A percentile compares a stretch with the other conserved stretches of the same genome.
Conservation (phyloP, 2,888 invertebrate genomes). For the Drosophila kokeensis region DNA sequence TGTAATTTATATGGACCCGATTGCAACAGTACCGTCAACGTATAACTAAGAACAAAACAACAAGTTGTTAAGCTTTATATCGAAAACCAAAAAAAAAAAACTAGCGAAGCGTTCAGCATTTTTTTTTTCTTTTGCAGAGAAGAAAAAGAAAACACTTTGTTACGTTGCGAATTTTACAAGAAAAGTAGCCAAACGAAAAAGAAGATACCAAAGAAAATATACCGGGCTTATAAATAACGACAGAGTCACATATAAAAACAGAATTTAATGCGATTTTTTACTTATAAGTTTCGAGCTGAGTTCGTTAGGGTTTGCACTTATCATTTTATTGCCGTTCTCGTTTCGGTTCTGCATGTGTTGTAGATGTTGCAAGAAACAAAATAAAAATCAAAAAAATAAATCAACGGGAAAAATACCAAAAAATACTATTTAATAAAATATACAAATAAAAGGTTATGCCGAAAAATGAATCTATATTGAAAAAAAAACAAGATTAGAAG, state of each 20-base stretch:
- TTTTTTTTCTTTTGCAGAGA: conserved; percentile 1
- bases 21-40: conserved; percentile 38
- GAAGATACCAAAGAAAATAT: conserved; percentile 14
- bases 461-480: conserved; percentile 30
- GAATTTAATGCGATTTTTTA: conserved; percentile 6
- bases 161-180: conserved; percentile 57
- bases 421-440: conserved; percentile 9
- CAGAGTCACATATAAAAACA: conserved; percentile 10
- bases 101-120: conserved; percentile 29
- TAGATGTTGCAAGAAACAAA: conserved; percentile 59
- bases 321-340: conserved; percentile 9
- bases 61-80: conserved; percentile 51
- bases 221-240: background rate
- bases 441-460: background rate
- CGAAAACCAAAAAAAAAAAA: conserved; percentile 13
- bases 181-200: conserved; percentile 29
- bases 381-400: background rate
- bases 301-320: conserved; percentile 56
- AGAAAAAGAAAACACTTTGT: conserved; percentile 18
- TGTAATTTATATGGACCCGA: conserved; percentile 41
- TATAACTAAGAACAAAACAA: conserved; percentile 27
- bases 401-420: conserved; percentile 13
- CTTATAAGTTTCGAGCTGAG: conserved; percentile 36
- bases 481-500: conserved; percentile 20
- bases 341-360: conserved; percentile 58